phyloP scores from a whole-genome alignment of 2,888 invertebrate genomes.

The Nephrotoma appendiculata region DNA sequence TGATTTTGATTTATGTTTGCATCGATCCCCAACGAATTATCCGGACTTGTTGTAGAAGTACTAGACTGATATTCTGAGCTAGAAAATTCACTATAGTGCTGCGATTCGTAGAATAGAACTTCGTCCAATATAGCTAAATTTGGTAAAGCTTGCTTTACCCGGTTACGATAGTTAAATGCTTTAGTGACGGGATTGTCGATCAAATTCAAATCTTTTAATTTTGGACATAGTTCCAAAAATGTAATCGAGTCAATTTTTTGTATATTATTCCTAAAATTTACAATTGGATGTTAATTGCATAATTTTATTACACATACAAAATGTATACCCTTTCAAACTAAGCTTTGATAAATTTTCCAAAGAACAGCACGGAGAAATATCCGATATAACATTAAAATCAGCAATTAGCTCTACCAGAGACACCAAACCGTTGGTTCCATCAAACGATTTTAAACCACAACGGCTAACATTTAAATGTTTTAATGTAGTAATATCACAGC shows the following conservation, averaged over 20 bases:
- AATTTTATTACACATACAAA: neutral
- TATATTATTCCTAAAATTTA: constrained; percentile 21
- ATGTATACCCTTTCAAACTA: constrained; percentile 29
- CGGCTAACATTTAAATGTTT: constrained; percentile 40
- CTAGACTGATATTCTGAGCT: neutral
- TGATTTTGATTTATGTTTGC: neutral
- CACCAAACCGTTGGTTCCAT: constrained; percentile 50
- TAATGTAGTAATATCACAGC: constrained; percentile 42
- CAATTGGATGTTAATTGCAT: neutral
- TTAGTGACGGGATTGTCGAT: constrained; percentile 34
- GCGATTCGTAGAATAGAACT: constrained; percentile 14
- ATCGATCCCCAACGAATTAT: neutral
- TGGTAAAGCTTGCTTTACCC: constrained; percentile 27
- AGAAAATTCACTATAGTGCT: neutral
- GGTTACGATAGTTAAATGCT: constrained; percentile 24
- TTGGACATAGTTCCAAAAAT: constrained; percentile 31
- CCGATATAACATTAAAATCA: constrained; percentile 44
- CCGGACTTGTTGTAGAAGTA: neutral
- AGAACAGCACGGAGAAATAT: constrained; percentile 45
- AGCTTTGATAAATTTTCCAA: constrained; percentile 34
- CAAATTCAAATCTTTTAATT: constrained; percentile 38
- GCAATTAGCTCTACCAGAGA: constrained; percentile 46
- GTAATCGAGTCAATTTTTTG: constrained; percentile 25
- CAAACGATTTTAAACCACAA: constrained; percentile 48
- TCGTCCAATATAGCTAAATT: constrained; percentile 32